Evolutionary conservation across 2,113 vertebrate genomes (phyloP).

Genomic region (Solenodon paradoxus): DNA sequence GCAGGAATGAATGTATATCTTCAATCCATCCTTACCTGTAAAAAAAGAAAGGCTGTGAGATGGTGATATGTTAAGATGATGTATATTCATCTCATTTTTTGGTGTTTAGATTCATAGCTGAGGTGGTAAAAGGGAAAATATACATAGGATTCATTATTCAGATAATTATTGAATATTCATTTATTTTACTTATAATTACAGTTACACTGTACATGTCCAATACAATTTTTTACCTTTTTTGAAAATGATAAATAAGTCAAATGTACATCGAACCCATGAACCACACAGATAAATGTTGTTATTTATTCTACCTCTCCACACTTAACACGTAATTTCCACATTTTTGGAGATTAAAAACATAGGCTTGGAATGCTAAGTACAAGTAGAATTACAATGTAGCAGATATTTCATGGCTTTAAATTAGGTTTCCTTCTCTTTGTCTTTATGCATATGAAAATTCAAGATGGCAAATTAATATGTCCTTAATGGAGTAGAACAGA

Average conservation of each 20-base stretch:
- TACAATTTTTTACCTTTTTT: background rate
- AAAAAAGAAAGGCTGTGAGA: background rate
- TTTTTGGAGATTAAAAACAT: background rate
- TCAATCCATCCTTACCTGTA: background rate
- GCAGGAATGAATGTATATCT: fast-evolving
- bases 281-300: background rate
- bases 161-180: background rate
- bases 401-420: background rate
- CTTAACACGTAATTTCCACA: background rate
- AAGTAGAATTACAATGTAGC: background rate
- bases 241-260: background rate
- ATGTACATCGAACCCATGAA: background rate
- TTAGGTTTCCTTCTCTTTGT: background rate
- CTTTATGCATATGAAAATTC: background rate
- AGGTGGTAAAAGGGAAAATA: background rate
- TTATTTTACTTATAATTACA: background rate
- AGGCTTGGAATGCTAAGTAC: background rate
- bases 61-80: background rate
- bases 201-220: background rate
- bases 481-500: background rate
- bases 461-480: background rate
- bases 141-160: background rate
- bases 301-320: background rate
- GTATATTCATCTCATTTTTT: background rate
- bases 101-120: background rate